Percentiles rank a stretch among this genome's conserved stretches.
phyloP scores from a whole-genome alignment of 2,888 invertebrate species.

The Laspeyria flexula region DNA sequence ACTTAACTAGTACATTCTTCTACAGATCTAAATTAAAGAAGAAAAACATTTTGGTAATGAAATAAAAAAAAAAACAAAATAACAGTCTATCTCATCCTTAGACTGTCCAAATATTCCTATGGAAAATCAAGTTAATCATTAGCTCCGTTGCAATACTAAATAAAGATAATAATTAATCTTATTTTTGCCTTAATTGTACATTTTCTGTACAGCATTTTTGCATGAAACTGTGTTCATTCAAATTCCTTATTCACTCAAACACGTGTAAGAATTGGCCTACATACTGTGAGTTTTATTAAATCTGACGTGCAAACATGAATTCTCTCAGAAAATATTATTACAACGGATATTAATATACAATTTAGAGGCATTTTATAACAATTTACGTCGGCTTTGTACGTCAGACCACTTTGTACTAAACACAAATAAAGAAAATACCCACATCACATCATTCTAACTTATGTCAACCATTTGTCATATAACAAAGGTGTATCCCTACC shows the following conservation, averaged over 20 bases:
- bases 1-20: no score
- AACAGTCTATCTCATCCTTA: no score
- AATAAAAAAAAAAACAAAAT: no score
- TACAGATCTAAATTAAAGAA: no score
- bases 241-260: neutral
- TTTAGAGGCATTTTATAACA: slow-evolving; percentile 35
- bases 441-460: slow-evolving; percentile 56
- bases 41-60: no score
- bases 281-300: neutral
- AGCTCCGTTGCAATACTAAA: no score
- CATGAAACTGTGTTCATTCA: neutral
- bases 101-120: no score
- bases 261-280: neutral
- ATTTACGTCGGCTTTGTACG: slow-evolving; percentile 44
- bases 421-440: slow-evolving; percentile 59
- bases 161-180: no score
- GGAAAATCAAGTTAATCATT: no score
- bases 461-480: slow-evolving; percentile 62
- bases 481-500: slow-evolving; percentile 46
- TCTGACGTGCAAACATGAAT: neutral
- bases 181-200: no score
- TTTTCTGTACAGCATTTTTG: no score
- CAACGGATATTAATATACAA: slow-evolving; percentile 22
- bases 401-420: slow-evolving; percentile 46
- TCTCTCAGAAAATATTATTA: neutral